These are phyloP conservation scores for Percina caprodes DNA, from an alignment of 2,113 vertebrate species.

Conservation along the genomic window DNA sequence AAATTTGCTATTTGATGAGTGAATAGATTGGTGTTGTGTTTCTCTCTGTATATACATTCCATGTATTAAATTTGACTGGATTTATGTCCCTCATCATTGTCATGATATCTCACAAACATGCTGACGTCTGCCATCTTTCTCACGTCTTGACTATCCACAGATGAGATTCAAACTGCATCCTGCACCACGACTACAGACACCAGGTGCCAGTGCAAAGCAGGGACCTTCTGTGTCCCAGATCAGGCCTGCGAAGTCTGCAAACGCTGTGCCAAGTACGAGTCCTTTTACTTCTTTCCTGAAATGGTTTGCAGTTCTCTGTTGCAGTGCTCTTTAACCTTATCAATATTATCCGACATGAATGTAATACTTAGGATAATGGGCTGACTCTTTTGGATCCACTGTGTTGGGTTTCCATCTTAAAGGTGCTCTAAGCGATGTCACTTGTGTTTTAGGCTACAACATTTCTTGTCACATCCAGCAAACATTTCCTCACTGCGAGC, in stretches of 20 bases:
- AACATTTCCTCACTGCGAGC: too few species aligned
- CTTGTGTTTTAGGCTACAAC: too few species aligned
- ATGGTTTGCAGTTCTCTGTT: background rate
- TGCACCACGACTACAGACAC: slow-evolving; percentile 80
- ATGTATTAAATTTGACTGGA: background rate
- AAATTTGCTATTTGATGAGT: background rate
- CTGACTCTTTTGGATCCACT: background rate
- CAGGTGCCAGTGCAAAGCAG: slow-evolving; percentile 77
- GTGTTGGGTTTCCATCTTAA: background rate
- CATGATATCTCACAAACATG: background rate
- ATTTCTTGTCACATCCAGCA: too few species aligned
- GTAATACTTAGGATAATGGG: background rate
- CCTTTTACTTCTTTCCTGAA: background rate
- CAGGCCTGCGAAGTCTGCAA: slow-evolving; percentile 87
- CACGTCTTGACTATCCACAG: slow-evolving; percentile 53
- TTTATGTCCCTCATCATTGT: background rate
- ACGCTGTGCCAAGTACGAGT: slow-evolving; percentile 80
- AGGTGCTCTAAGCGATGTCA: too few species aligned
- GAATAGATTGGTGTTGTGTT: background rate
- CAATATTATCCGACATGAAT: background rate
- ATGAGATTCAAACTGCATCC: slow-evolving; percentile 68
- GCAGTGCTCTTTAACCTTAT: too few species aligned
- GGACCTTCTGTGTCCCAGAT: slow-evolving; percentile 83
- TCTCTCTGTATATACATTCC: background rate
- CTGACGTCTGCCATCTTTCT: background rate